Base-by-base conservation (phyloP, 2,113 vertebrate species). In the Thunnus thynnus region DNA sequence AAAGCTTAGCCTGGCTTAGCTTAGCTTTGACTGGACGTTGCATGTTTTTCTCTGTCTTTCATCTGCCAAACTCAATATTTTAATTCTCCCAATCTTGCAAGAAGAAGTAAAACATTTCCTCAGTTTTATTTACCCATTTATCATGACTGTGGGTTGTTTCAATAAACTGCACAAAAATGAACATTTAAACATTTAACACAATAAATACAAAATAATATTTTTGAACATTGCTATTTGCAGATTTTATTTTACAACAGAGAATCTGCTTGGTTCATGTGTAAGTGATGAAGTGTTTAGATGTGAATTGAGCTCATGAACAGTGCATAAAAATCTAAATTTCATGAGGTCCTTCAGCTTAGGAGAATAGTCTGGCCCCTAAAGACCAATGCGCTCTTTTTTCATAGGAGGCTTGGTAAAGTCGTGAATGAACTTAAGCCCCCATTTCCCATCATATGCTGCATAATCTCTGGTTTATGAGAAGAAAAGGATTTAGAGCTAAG, bases 311-410 rank as follows among this genome's bases (percentile, higher is more conserved):
- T 65, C 64, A 83, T 82, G 63, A 83, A 73, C 56, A 76, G n/a
- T 72, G 30, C 67, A 81, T 81, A 50, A 65, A 72, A 70, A 81
- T 87, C 72, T 84, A 80, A 70, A 69, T 70, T 86, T 83, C 82
- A 83, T 57, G 76, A 86, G 56, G 10, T 63, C 17, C 67, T 55
- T 4, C 18, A 51, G 60, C 54, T 66, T 47, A 58, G 32, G 9
- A 65, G 56, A 80, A 72, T 30, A 18, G 41, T 25, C 16, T 0
- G 41, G 57, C 76, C 62, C 46, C 66, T 75, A 4, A 56, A 65
- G 54, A 32, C 64, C 56, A 41, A 17, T 2, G 13, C 52, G 61
- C 60, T 20, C 27, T 77, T 64, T 50, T 22, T 70, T 75, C 10
- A 84, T 69, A 20, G 27, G 50, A 74, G 72, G n/a, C 46, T 20